phyloP scores from a whole-genome alignment of 2,113 vertebrate genomes.

The Cardinalis cardinalis region DNA sequence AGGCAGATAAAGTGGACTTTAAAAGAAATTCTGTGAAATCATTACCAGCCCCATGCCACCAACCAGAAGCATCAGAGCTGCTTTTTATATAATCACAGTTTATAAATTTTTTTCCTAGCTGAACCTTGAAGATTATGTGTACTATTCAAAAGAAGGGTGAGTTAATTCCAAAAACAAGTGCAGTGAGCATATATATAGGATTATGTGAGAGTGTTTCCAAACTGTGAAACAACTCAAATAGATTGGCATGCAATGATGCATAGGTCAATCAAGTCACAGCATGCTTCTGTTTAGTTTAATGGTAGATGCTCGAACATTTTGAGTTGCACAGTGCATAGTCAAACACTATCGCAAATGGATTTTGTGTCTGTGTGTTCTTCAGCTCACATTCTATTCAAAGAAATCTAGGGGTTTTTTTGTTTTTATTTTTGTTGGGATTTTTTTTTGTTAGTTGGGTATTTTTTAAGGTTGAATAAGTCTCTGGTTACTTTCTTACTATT shows the following conservation, averaged over 20 bases:
- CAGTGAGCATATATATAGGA: not conserved
- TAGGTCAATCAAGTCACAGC: conserved; percentile 54
- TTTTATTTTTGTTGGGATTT: not conserved
- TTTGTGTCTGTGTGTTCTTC: not conserved
- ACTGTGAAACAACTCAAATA: conserved; percentile 35
- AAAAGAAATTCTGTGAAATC: not conserved
- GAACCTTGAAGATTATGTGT: not conserved
- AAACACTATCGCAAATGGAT: not conserved
- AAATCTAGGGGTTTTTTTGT: not conserved
- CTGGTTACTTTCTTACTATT: not conserved
- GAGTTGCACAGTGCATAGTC: not conserved
- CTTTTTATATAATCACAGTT: not conserved
- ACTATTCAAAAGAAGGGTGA: conserved; percentile 7
- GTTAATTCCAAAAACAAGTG: conserved; percentile 18
- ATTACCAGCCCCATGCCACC: not conserved
- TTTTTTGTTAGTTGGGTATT: not conserved
- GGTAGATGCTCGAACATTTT: conserved; percentile 12
- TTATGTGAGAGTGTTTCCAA: conserved; percentile 19
- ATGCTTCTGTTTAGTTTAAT: conserved; percentile 18
- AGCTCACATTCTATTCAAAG: not conserved
- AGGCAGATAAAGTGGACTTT: not conserved
- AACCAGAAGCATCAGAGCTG: not conserved
- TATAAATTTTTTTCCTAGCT: not conserved
- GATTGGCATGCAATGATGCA: conserved; percentile 24
- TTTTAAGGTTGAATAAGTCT: not conserved